These are phyloP conservation scores for Solea senegalensis DNA, from an alignment of 2,113 vertebrate genomes.

Conservation along the genomic window DNA sequence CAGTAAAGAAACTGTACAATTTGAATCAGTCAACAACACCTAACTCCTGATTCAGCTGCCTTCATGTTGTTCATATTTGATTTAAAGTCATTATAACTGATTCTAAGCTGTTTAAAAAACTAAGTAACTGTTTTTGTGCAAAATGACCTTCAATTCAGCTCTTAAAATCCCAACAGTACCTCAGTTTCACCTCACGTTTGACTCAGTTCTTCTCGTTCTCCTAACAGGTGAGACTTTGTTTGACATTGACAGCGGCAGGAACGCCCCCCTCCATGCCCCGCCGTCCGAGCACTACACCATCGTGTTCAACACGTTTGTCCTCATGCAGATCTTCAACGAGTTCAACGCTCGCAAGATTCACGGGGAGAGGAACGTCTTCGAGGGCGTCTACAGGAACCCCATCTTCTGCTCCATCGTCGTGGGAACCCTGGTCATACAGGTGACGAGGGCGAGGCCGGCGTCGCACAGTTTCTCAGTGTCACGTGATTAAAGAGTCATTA, in stretches of 20 bases:
- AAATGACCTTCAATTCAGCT: no score
- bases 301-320: conserved; percentile 97
- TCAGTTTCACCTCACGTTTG: no score
- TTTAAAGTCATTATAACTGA: no score
- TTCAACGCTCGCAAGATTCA: conserved; percentile 98
- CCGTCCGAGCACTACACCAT: conserved; percentile 98
- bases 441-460: conserved; percentile 24
- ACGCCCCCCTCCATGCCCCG: conserved; percentile 93
- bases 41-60: no score
- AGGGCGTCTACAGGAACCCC: conserved; percentile 93
- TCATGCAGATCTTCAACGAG: conserved; percentile 99
- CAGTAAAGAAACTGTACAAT: no score
- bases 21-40: no score
- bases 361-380: conserved; percentile 96
- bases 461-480: neutral
- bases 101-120: no score
- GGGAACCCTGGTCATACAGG: conserved; percentile 93
- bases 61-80: no score
- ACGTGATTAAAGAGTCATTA: neutral
- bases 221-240: conserved; percentile 91
- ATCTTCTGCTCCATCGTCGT: conserved; percentile 96
- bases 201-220: neutral
- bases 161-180: no score
- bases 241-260: conserved; percentile 93
- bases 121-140: no score